Base-by-base conservation (phyloP, 1,140 invertebrate species). In the Galleria mellonella region DNA sequence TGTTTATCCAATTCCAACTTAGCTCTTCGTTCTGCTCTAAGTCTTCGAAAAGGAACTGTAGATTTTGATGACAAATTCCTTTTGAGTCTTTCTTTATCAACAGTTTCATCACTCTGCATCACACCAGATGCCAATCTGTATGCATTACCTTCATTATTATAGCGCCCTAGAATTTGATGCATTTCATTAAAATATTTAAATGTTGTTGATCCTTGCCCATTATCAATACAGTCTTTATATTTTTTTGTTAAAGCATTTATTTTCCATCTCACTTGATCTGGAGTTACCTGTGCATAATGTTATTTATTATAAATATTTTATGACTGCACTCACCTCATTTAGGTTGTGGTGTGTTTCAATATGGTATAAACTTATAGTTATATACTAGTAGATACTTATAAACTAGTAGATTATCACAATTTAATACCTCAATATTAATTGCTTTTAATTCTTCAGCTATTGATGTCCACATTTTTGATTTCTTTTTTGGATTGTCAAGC, bases 121-220 rank as follows among this genome's bases (percentile, higher is more conserved):
- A 76, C 55, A 46, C 69, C 71, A 31, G 73, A 77, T 44, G 73
- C 60, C 17, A 74, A 30, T 52, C 69, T 72, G 28, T 77, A 74
- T 14, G 62, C 47, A n/a, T 47, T 64, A 60, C 47, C 62, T 35
- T 64, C 69, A 42, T 70, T 66, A 62, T 47, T 64, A 32, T 71
- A 72, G 38, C 56, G 55, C 4, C 73, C 73, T 35, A 77, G 54
- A 38, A 77, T 74, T 52, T 77, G 71, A 54, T 77, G 68, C 73
- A 77, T 77, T 67, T 77, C 71, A 72, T 74, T 77, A 43, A 68
- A 77, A 53, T 72, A 77, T 49, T 77, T 77, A 38, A 77, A 77
- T 33, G 53, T 54, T 31, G 59, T 47, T 27, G 56, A 37, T 1
- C 62, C 64, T 55, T 77, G 68, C 15, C 71, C 69, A 61, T 55